These are phyloP conservation scores for Micrastur ruficollis DNA, from an alignment of 2,797 vertebrate species.

Conservation along the genomic window DNA sequence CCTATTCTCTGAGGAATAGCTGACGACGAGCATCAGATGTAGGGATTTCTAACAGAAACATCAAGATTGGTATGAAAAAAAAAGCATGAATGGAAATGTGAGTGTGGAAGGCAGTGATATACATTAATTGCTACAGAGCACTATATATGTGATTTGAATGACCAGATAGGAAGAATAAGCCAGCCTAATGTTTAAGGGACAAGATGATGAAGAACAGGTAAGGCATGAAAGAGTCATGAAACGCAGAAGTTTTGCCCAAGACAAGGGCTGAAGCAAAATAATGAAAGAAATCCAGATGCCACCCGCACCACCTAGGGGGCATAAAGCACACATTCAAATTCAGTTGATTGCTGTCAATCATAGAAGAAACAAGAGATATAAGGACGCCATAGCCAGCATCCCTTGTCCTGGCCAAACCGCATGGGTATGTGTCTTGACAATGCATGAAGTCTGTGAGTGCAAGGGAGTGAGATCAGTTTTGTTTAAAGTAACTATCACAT, in stretches of 20 bases:
- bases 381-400: background rate
- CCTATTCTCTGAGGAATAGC: background rate
- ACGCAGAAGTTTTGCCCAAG: background rate
- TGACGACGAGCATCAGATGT: background rate
- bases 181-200: background rate
- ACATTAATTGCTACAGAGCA: background rate
- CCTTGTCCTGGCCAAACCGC: background rate
- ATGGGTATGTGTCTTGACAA: background rate
- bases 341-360: background rate
- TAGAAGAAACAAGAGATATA: background rate
- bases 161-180: background rate
- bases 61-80: background rate
- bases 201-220: background rate
- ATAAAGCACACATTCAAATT: background rate
- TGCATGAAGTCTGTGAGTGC: background rate
- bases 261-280: background rate
- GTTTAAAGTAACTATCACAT: background rate
- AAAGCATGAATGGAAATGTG: background rate
- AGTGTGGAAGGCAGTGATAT: background rate
- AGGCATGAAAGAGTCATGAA: background rate
- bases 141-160: background rate
- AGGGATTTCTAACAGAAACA: background rate
- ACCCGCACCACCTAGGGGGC: background rate
- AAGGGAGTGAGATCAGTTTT: background rate
- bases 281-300: background rate